phyloP scores from a whole-genome alignment of 2,113 vertebrate species.

The Tylochromis polylepis region DNA sequence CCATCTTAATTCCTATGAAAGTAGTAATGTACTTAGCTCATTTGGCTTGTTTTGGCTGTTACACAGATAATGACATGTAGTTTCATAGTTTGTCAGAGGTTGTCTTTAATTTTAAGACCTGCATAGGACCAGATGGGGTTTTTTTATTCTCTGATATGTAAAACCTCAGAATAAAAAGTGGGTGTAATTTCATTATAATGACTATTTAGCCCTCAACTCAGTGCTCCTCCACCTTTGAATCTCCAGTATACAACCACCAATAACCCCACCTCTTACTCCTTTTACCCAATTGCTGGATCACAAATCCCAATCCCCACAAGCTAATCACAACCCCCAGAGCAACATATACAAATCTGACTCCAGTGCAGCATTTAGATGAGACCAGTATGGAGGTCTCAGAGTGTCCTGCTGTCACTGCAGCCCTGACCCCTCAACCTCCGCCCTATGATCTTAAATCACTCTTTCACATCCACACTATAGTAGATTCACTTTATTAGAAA shows the following conservation, averaged over 20 bases:
- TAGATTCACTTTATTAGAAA: background rate
- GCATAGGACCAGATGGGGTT: background rate
- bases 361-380: slow-evolving; percentile 6
- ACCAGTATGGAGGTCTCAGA: background rate
- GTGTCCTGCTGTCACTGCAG: background rate
- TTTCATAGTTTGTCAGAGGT: background rate
- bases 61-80: background rate
- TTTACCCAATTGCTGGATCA: slow-evolving; percentile 26
- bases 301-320: slow-evolving; percentile 24
- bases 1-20: background rate
- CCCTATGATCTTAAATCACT: background rate
- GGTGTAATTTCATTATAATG: background rate
- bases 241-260: slow-evolving; percentile 28
- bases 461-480: background rate
- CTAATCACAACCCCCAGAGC: background rate
- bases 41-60: background rate
- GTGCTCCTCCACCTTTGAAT: slow-evolving; percentile 12
- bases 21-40: background rate
- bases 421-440: slow-evolving; percentile 23
- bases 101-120: background rate
- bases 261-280: slow-evolving; percentile 33
- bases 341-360: slow-evolving; percentile 15
- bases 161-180: background rate
- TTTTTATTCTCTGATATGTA: background rate
- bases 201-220: background rate